A percentile compares a stretch with the other conserved stretches of the same genome.
Conservation (phyloP, 1,140 invertebrate genomes). For the Leptinotarsa undecemlineata region DNA sequence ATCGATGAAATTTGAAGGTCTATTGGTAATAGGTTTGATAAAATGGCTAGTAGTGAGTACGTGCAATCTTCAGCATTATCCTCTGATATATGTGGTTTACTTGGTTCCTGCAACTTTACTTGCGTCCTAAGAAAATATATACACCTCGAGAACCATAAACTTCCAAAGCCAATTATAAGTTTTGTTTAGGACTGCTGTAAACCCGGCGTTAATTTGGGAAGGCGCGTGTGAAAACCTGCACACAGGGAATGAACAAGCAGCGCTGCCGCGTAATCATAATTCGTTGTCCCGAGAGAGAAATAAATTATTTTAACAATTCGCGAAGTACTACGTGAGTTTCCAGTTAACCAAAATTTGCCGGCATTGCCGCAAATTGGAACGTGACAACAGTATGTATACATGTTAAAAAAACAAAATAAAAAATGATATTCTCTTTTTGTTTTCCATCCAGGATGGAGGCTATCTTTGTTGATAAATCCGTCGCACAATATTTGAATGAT, state of each 20-base stretch:
- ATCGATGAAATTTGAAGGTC: no score
- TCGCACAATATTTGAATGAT: no score
- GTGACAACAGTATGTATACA: no score
- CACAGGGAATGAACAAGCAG: slow-evolving; percentile 13
- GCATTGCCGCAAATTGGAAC: no score
- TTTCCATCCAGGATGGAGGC: no score
- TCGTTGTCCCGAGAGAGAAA: slow-evolving; percentile 37
- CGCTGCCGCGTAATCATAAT: slow-evolving; percentile 38
- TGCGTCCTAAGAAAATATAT: background rate
- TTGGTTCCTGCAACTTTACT: background rate
- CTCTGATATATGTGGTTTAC: no score
- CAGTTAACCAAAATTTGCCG: slow-evolving; percentile 1
- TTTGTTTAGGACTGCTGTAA: background rate
- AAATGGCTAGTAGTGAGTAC: no score
- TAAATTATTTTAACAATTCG: slow-evolving; percentile 41
- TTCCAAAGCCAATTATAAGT: background rate
- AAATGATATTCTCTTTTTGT: no score
- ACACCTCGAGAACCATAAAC: slow-evolving; percentile 3
- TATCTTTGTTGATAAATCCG: no score
- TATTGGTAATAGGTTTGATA: no score
- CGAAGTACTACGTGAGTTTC: slow-evolving; percentile 1
- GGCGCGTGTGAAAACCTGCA: background rate
- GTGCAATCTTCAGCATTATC: no score
- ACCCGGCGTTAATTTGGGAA: background rate
- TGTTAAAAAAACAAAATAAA: no score